These are phyloP conservation scores for Silurus lanzhouensis DNA, from an alignment of 2,797 vertebrate genomes.

Conservation along the genomic window DNA sequence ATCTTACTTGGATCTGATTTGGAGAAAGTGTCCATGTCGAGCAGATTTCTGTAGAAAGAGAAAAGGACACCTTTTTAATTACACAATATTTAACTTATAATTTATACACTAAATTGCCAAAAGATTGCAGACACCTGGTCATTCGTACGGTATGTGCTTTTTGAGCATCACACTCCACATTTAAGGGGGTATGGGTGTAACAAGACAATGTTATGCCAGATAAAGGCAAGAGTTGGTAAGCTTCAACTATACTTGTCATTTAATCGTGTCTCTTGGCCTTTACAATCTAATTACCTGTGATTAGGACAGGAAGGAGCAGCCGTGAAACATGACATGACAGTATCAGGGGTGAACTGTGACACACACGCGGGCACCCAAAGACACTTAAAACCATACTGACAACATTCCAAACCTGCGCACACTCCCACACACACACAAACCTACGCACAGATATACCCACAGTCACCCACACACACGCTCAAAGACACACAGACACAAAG, in stretches of 20 bases:
- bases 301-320: conserved; percentile 8
- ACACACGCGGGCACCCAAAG: conserved; percentile 11
- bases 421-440: conserved; percentile 18
- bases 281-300: conserved; percentile 36
- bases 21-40: conserved; percentile 98
- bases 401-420: not conserved
- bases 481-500: conserved; percentile 14
- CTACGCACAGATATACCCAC: conserved; percentile 12
- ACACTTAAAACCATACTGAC: conserved; percentile 3
- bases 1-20: conserved; percentile 98
- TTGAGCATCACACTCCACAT: too few relatives aligned
- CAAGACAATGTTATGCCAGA: not conserved
- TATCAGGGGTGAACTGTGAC: not conserved
- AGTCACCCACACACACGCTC: not conserved
- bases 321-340: conserved; percentile 29
- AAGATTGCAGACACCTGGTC: too few relatives aligned
- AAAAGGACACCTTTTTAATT: conserved; percentile 3
- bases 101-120: not conserved
- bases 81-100: not conserved
- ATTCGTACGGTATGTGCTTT: too few relatives aligned
- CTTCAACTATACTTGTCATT: conserved; percentile 21
- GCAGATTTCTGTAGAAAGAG: conserved; percentile 85
- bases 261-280: conserved; percentile 32
- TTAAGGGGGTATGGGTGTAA: not conserved
- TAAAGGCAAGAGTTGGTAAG: conserved; percentile 11